These are phyloP conservation scores for Sinocyclocheilus anshuiensis DNA, from an alignment of 2,113 vertebrate genomes.

Conservation along the genomic window DNA sequence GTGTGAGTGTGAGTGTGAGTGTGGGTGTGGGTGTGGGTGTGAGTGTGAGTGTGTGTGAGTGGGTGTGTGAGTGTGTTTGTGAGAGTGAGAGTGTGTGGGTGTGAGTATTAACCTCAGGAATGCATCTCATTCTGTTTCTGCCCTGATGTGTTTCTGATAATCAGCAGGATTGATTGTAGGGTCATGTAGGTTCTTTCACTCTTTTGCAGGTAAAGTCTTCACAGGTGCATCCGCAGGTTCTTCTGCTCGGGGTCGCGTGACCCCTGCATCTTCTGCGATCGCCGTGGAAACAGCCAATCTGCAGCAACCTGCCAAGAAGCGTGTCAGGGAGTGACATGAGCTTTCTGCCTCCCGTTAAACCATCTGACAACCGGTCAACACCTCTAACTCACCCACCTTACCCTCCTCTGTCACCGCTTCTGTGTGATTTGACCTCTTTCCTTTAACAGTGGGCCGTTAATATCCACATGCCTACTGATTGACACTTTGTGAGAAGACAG, in stretches of 20 bases:
- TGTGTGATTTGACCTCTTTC: neutral
- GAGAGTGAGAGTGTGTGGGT: neutral
- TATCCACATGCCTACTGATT: neutral
- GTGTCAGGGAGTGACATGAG: constrained; percentile 61
- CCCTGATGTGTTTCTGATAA: neutral
- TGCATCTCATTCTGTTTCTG: neutral
- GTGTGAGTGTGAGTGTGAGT: neutral
- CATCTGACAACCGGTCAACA: constrained; percentile 35
- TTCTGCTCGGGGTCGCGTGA: constrained; percentile 73
- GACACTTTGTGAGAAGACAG: neutral
- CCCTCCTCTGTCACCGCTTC: neutral
- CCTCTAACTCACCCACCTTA: constrained; percentile 53
- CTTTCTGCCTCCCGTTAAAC: constrained; percentile 53
- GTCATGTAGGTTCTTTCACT: neutral
- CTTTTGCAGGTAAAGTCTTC: constrained; percentile 77
- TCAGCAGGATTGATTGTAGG: neutral
- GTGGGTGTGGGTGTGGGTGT: neutral
- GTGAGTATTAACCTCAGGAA: neutral
- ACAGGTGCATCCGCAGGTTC: constrained; percentile 41
- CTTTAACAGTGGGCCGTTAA: neutral
- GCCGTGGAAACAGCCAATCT: constrained; percentile 60
- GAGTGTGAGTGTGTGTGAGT: neutral
- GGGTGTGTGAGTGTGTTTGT: neutral
- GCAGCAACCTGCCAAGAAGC: constrained; percentile 65
- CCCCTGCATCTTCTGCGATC: constrained; percentile 55